These are phyloP conservation scores for Entomobrya multifasciata DNA, from an alignment of 2,888 invertebrate genomes.

Conservation along the genomic window DNA sequence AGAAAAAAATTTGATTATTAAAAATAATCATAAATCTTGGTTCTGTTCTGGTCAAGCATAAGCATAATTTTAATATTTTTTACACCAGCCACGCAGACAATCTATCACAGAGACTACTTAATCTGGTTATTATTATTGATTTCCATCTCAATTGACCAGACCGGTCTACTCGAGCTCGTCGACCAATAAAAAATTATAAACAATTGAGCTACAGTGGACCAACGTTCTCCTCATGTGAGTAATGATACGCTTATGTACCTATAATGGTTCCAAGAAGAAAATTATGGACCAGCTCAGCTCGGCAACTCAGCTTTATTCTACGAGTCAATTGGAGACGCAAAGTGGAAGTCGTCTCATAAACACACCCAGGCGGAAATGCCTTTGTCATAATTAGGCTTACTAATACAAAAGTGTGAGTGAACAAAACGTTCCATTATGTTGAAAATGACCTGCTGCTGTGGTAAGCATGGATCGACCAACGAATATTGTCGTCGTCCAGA, in stretches of 20 bases:
- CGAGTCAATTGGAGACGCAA: too few species aligned
- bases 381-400: constrained; percentile 67
- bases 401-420: constrained; percentile 50
- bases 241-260: not conserved
- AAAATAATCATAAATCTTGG: constrained; percentile 50
- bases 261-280: constrained; percentile 3
- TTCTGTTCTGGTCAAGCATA: constrained; percentile 6
- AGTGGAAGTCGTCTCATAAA: constrained; percentile 51
- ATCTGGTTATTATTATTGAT: constrained; percentile 22
- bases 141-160: constrained; percentile 22
- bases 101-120: not conserved
- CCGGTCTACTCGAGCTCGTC: not conserved
- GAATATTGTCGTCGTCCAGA: not conserved
- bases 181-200: constrained; percentile 15
- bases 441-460: not conserved
- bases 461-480: constrained; percentile 6
- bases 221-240: not conserved
- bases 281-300: constrained; percentile 26
- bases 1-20: constrained; percentile 32
- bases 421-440: constrained; percentile 44
- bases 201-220: not conserved
- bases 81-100: not conserved
- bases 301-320: not conserved
- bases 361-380: constrained; percentile 72
- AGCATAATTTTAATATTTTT: not conserved